Evolutionary conservation across 1,140 invertebrate genomes (phyloP).

Genomic region (Panonychus citri): DNA sequence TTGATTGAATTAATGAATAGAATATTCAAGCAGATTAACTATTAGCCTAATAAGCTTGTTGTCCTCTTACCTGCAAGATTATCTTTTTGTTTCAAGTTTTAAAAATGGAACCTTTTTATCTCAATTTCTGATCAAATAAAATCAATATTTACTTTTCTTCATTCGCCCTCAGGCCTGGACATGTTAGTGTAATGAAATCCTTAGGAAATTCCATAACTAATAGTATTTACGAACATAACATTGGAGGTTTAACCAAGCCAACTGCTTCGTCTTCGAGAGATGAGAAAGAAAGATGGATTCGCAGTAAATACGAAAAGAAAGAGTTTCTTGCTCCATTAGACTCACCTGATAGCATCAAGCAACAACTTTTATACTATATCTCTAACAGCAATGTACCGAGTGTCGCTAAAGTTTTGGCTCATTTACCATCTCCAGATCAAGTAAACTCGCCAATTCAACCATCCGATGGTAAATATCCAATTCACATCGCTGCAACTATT

Average conservation of each 20-base stretch:
- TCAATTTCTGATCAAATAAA: no score
- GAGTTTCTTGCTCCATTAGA: slow-evolving; percentile 43
- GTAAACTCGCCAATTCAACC: slow-evolving; percentile 38
- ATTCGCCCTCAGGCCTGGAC: slow-evolving; percentile 57
- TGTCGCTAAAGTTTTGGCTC: slow-evolving; percentile 28
- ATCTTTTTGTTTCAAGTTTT: no score
- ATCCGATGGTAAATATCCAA: slow-evolving; percentile 47
- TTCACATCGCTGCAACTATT: slow-evolving; percentile 67
- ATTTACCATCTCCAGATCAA: slow-evolving; percentile 25
- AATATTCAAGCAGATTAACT: no score
- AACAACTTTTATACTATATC: slow-evolving; percentile 55
- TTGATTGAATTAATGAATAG: no score
- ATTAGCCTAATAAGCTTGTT: no score
- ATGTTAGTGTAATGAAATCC: slow-evolving; percentile 73
- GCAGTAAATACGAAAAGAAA: slow-evolving; percentile 66
- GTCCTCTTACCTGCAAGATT: no score
- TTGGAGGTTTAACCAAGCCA: slow-evolving; percentile 35
- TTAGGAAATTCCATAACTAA: slow-evolving; percentile 78
- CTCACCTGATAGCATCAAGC: slow-evolving; percentile 26
- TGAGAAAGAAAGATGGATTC: slow-evolving; percentile 66
- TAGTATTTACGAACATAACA: slow-evolving; percentile 65
- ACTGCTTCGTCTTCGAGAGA: slow-evolving; percentile 29
- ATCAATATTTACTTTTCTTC: no score
- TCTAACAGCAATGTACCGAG: slow-evolving; percentile 32
- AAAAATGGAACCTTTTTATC: no score